These are phyloP conservation scores for Drosophila rellima DNA, from an alignment of 2,888 invertebrate genomes.

Conservation along the genomic window DNA sequence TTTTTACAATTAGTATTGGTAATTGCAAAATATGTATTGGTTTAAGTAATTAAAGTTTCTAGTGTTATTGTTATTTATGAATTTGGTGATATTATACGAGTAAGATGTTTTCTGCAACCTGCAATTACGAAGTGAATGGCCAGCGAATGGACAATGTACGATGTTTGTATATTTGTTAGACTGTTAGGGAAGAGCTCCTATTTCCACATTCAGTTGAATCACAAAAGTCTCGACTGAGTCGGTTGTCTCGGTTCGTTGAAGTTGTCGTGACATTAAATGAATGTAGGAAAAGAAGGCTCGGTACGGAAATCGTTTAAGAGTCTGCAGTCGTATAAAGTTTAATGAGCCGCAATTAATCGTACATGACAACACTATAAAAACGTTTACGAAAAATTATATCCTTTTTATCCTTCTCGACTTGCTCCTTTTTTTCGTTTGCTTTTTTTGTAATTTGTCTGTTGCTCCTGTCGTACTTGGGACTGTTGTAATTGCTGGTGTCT, in stretches of 20 bases:
- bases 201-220: constrained; percentile 9
- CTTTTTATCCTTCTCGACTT: constrained; percentile 27
- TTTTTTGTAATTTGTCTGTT: constrained; percentile 22
- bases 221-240: constrained; percentile 9
- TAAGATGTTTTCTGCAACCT: not conserved
- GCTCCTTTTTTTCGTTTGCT: constrained; percentile 6
- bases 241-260: constrained; percentile 44
- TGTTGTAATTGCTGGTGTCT: constrained; percentile 60
- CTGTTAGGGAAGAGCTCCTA: constrained; percentile 2
- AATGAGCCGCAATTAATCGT: constrained; percentile 86
- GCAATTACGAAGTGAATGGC: not conserved
- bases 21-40: not conserved
- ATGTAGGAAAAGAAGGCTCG: constrained; percentile 9
- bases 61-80: not conserved
- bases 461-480: constrained; percentile 19
- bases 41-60: not conserved
- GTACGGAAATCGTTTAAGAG: constrained; percentile 63
- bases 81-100: not conserved
- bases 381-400: constrained; percentile 77
- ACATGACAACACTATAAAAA: constrained; percentile 84
- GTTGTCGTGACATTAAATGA: constrained; percentile 9
- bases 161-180: not conserved
- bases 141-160: not conserved
- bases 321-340: constrained; percentile 84
- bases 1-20: no score